Evolutionary conservation across 2,888 invertebrate species (phyloP).

Genomic region (Rutpela maculata): DNA sequence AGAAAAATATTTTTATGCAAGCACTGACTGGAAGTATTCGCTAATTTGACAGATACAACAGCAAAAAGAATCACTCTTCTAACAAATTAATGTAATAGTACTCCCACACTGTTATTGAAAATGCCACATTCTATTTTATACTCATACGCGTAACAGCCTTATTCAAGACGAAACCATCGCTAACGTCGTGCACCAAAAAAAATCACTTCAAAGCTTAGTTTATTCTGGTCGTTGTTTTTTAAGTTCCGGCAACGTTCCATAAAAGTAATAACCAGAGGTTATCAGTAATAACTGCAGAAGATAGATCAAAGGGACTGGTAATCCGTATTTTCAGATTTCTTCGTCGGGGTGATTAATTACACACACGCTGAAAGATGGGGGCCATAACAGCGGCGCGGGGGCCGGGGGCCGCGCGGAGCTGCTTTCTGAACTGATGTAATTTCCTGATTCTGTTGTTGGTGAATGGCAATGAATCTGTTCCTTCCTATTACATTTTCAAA

Average conservation of each 20-base stretch:
- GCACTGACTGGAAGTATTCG: no score
- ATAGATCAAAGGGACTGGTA: slow-evolving; percentile 51
- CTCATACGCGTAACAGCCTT: no score
- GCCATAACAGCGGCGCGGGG: slow-evolving; percentile 1
- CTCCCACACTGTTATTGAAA: no score
- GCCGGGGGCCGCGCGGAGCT: slow-evolving; percentile 16
- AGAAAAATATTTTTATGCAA: no score
- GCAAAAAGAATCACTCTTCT: no score
- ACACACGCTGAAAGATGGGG: slow-evolving; percentile 39
- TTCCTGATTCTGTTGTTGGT: slow-evolving; percentile 65
- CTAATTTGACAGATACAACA: no score
- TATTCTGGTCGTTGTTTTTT: slow-evolving; percentile 30
- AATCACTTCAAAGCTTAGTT: slow-evolving; percentile 31
- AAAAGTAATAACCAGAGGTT: slow-evolving; percentile 49
- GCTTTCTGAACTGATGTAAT: slow-evolving; percentile 64
- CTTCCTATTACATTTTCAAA: slow-evolving; percentile 65
- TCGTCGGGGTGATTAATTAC: slow-evolving; percentile 63
- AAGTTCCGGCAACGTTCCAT: background rate
- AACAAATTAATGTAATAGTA: no score
- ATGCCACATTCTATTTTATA: background rate
- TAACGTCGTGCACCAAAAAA: background rate
- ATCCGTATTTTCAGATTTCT: slow-evolving; percentile 56
- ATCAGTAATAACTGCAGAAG: slow-evolving; percentile 51
- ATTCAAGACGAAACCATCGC: no score
- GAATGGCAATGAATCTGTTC: slow-evolving; percentile 64